phyloP scores from a whole-genome alignment of 2,113 vertebrate species.

The Onychostoma macrolepis region DNA sequence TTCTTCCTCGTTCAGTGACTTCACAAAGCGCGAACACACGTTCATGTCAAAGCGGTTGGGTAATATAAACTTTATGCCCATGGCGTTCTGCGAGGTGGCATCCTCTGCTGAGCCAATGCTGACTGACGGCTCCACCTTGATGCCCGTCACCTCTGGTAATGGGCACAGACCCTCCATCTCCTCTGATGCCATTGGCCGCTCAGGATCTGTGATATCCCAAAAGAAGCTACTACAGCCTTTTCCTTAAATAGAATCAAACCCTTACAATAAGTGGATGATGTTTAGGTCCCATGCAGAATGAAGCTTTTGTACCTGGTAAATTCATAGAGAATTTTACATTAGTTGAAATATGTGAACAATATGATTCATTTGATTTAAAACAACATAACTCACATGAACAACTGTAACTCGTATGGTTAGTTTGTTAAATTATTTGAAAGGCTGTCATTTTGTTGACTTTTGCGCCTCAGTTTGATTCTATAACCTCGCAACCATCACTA shows the following conservation, averaged over 20 bases:
- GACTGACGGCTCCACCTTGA: constrained; percentile 89
- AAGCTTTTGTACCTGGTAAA: neutral
- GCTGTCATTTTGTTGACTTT: neutral
- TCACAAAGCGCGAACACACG: constrained; percentile 97
- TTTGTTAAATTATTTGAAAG: neutral
- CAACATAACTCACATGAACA: neutral
- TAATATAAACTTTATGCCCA: constrained; percentile 98
- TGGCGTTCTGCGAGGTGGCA: constrained; percentile 81
- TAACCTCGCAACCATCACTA: neutral
- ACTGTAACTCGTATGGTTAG: neutral
- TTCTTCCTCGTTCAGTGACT: constrained; percentile 97
- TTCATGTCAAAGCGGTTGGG: constrained; percentile 99
- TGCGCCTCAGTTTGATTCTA: neutral
- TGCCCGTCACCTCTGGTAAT: constrained; percentile 81
- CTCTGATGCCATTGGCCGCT: constrained; percentile 77
- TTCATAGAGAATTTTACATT: neutral
- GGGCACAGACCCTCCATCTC: constrained; percentile 85
- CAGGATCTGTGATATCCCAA: neutral
- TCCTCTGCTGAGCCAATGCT: constrained; percentile 74
- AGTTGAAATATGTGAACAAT: neutral
- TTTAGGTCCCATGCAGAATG: constrained; percentile 2
- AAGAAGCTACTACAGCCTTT: constrained; percentile 61
- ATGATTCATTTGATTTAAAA: neutral
- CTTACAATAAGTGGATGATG: neutral
- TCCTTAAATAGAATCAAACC: neutral